Base-by-base conservation (phyloP, 1,140 invertebrate genomes). In the Euura lappo region DNA sequence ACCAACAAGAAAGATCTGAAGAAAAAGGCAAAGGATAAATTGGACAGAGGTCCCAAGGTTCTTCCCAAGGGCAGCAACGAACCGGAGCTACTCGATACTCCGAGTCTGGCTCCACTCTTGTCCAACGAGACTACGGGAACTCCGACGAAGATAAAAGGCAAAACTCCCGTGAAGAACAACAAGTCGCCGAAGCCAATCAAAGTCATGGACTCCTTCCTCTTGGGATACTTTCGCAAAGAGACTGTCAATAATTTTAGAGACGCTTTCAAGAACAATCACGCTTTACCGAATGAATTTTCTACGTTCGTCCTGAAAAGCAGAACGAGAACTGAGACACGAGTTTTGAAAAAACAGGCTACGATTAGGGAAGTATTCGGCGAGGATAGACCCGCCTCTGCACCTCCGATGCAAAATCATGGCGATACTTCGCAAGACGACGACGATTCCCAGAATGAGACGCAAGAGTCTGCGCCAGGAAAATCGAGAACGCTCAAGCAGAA, bases 341-440 rank as follows among this genome's bases (percentile, higher is more conserved):
- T 93, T 28, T 85, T 94, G 78, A 93, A 94, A 83, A 92, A 94
- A 77, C 89, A 93, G 77, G 93, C 93, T 7, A 94, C 93, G 2
- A 94, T 95, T 45, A 91, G 93, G 75, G 93, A 94, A 84, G 93
- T 95, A 1, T 95, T 95, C 82, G 93, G 93, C 3, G 93, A 93
- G 47, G 91, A 93, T 79, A 84, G 92, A 6, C 92, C 93, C 0
- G 92, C 92, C 0, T 92, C 91, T 0, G 91, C 91, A 0, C 91
- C 91, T 0, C 91, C 91, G 0, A 89, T 86, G 78, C 85, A 84
- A 71, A 88, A 83, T 72, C 86, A 85, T 70, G 82, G 69, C 60
- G 74, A 84, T 47, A 83, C 85, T 28, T 84, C 81, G 0, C 84
- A 84, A 5, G 83, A 85, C 67, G 86, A 87, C 44, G 85, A 87